A percentile compares a stretch with the other conserved stretches of the same genome.
These are phyloP conservation scores for Amphilophus citrinellus DNA, from an alignment of 2,113 vertebrate genomes.

Conservation along the genomic window DNA sequence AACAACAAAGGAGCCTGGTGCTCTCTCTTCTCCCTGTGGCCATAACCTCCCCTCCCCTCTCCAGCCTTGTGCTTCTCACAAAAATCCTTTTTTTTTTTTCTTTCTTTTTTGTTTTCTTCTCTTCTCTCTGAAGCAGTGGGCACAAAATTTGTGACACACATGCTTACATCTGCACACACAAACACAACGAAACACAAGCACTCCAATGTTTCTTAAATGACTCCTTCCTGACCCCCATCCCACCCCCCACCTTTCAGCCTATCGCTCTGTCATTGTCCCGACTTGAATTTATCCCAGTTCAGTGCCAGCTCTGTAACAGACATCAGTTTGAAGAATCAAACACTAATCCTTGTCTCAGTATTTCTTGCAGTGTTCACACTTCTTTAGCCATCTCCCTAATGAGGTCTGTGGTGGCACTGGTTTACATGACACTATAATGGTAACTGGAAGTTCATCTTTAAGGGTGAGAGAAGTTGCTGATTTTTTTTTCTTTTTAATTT, in stretches of 20 bases:
- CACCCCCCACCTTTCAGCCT: not conserved
- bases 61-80: constrained; percentile 42
- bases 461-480: constrained; percentile 27
- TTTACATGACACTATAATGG: constrained; percentile 36
- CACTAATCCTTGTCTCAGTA: constrained; percentile 58
- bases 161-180: constrained; percentile 47
- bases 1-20: constrained; percentile 71
- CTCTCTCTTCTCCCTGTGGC: constrained; percentile 61
- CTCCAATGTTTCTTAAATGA: constrained; percentile 65
- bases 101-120: not conserved
- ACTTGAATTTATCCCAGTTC: constrained; percentile 43
- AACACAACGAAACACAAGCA: constrained; percentile 49
- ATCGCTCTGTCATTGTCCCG: constrained; percentile 25
- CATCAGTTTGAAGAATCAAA: constrained; percentile 58
- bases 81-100: not conserved
- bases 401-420: constrained; percentile 13
- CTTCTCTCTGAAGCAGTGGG: constrained; percentile 39
- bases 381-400: constrained; percentile 25
- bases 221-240: constrained; percentile 19
- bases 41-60: constrained; percentile 37
- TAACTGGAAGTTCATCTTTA: constrained; percentile 34
- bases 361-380: constrained; percentile 55
- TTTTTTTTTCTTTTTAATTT: not conserved
- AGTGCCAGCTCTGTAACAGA: constrained; percentile 54
- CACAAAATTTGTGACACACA: constrained; percentile 49